Conservation (phyloP, 2,113 vertebrate species). For the Sinocyclocheilus maitianheensis region DNA sequence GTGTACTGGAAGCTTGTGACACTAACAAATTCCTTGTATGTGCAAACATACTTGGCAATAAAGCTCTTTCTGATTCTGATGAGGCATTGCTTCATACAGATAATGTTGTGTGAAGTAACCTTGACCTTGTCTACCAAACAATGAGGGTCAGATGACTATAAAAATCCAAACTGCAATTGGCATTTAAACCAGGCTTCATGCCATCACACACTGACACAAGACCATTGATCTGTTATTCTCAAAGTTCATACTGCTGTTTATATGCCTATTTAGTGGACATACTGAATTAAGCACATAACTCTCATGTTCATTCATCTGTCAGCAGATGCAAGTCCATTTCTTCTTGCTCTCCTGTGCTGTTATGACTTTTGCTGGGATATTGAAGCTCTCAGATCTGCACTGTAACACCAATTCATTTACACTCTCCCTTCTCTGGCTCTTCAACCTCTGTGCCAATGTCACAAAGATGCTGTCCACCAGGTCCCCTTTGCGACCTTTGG, state of each 20-base stretch:
- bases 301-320: conserved; percentile 50
- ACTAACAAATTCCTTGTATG: too few species aligned
- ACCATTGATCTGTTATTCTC: neutral
- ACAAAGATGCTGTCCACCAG: conserved; percentile 89
- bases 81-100: neutral
- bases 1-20: too few species aligned
- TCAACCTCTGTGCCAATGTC: conserved; percentile 87
- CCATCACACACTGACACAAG: too few species aligned
- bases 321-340: conserved; percentile 85
- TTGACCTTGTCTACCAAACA: neutral
- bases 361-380: conserved; percentile 66
- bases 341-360: conserved; percentile 74
- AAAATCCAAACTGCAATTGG: neutral
- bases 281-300: neutral
- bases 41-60: too few species aligned
- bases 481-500: conserved; percentile 83
- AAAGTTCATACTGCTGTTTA: neutral
- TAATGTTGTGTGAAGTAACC: neutral
- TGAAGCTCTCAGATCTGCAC: conserved; percentile 57
- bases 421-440: conserved; percentile 80
- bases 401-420: conserved; percentile 60
- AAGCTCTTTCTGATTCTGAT: too few species aligned
- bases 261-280: neutral
- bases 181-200: too few species aligned
- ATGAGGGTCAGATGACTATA: neutral